A percentile compares a stretch with the other conserved stretches of the same genome.
Evolutionary conservation across 2,888 invertebrate genomes (phyloP).

Genomic region (Sinhomidia bicolor): DNA sequence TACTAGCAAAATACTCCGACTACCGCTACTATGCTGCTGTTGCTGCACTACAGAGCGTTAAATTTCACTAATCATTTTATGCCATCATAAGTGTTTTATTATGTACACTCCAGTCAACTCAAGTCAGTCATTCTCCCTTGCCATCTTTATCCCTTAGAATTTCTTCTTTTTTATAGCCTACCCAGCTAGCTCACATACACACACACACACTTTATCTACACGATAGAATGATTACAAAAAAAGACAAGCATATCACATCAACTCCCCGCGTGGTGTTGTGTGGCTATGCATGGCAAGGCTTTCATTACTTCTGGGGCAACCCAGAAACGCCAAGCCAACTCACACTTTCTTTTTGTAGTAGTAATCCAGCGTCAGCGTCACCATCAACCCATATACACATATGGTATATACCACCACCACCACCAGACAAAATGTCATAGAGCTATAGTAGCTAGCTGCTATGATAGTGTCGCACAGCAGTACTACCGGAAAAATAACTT

Average conservation of each 20-base stretch:
- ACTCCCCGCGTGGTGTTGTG: slow-evolving; percentile 22
- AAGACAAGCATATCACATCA: slow-evolving; percentile 45
- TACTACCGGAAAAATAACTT: background rate
- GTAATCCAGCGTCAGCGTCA: background rate
- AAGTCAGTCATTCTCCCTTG: background rate
- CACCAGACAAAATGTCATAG: background rate
- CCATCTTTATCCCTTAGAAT: no score
- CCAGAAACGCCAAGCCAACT: background rate
- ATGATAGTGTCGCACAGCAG: background rate
- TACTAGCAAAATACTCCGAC: no score
- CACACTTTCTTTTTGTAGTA: background rate
- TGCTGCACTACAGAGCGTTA: no score
- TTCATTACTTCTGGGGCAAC: background rate
- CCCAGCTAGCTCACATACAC: no score
- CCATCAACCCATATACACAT: background rate
- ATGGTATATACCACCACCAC: background rate
- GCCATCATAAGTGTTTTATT: slow-evolving; percentile 12
- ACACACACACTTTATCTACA: background rate
- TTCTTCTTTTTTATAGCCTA: no score
- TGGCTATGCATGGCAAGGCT: background rate
- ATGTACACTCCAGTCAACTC: slow-evolving; percentile 22
- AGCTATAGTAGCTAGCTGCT: no score
- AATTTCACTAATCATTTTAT: slow-evolving; percentile 20
- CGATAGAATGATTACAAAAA: slow-evolving; percentile 16
- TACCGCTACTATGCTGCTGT: no score